Evolutionary conservation across 2,113 vertebrate species (phyloP).

Genomic region (Sceloporus tristichus): DNA sequence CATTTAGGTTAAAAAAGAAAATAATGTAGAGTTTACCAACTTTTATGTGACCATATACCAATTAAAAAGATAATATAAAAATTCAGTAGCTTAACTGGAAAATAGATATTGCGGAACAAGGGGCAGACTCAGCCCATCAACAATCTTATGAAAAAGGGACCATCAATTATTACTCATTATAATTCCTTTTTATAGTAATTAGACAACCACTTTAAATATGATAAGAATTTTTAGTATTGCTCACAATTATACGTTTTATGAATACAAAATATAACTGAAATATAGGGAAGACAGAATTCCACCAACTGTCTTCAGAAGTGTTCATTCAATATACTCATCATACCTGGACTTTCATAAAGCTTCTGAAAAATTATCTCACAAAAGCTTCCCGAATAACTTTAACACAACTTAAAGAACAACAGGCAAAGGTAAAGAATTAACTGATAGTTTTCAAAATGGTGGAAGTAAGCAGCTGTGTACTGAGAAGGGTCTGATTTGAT

Average conservation of each 20-base stretch:
- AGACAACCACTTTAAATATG: not conserved
- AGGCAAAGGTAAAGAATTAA: not conserved
- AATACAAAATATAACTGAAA: not conserved
- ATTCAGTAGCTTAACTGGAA: not conserved
- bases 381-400: not conserved
- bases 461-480: not conserved
- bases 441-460: not conserved
- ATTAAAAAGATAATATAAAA: not conserved
- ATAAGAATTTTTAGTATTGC: not conserved
- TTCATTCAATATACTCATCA: not conserved
- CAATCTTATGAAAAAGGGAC: not conserved
- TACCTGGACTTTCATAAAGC: not conserved
- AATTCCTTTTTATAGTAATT: not conserved
- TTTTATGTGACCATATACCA: not conserved
- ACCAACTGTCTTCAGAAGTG: not conserved
- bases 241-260: not conserved
- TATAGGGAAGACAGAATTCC: not conserved
- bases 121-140: not conserved
- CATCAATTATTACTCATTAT: not conserved
- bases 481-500: not conserved
- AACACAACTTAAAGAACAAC: not conserved
- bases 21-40: not conserved
- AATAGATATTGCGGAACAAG: not conserved
- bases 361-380: not conserved
- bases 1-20: not conserved